Evolutionary conservation across 2,113 vertebrate species (phyloP).

Genomic region (Prionailurus viverrinus): DNA sequence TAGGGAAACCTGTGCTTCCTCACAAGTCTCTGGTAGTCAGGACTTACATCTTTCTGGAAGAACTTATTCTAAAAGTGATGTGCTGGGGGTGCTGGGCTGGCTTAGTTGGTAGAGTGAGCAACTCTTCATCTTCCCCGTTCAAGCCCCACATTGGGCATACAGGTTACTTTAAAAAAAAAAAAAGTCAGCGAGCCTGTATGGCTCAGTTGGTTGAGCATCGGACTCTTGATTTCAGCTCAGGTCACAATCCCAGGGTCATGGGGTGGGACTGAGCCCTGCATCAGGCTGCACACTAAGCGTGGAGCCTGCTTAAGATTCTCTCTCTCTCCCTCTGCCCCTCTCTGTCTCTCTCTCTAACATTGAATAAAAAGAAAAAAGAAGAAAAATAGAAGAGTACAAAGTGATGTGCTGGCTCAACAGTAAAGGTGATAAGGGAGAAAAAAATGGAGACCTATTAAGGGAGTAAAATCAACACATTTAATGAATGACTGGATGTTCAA

Average conservation of each 20-base stretch:
- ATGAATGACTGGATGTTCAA: neutral
- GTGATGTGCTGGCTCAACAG: neutral
- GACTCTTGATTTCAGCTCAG: too few species aligned
- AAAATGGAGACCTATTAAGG: neutral
- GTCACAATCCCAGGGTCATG: too few species aligned
- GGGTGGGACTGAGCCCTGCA: too few species aligned
- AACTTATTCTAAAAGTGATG: neutral
- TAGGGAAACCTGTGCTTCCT: neutral
- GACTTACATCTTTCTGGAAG: neutral
- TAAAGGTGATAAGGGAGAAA: constrained; percentile 18
- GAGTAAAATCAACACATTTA: neutral
- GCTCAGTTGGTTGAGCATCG: too few species aligned
- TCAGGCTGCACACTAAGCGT: too few species aligned
- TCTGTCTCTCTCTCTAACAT: too few species aligned
- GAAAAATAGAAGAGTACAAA: neutral
- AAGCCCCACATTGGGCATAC: neutral
- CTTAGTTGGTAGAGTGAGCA: neutral
- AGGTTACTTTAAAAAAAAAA: neutral
- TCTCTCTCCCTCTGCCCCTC: too few species aligned
- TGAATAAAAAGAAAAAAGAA: too few species aligned
- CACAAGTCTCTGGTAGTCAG: neutral
- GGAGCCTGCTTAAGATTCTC: too few species aligned
- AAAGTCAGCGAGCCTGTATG: too few species aligned
- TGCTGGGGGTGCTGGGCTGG: neutral
- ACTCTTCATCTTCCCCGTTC: neutral